Percentiles rank a stretch among this genome's conserved stretches.
Evolutionary conservation across 2,797 vertebrate species (phyloP).

Genomic region (Botia almorhae): DNA sequence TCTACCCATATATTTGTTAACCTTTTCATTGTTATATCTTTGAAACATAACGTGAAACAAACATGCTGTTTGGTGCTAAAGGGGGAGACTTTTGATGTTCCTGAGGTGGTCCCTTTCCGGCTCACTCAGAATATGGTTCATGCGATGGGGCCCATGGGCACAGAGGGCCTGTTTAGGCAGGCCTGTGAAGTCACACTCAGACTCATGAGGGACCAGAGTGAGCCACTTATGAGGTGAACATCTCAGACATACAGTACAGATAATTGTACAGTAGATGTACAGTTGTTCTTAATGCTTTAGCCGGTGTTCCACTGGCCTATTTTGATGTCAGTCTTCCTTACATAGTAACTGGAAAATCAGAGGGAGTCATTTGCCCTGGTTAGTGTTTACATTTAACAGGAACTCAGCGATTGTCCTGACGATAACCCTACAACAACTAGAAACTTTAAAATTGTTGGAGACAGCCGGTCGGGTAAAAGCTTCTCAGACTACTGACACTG

Average conservation of each 20-base stretch:
- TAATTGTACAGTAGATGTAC: not conserved
- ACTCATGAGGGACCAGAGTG: conserved; percentile 94
- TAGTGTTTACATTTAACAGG: not conserved
- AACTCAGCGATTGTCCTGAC: too few relatives aligned
- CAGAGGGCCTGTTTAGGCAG: conserved; percentile 95
- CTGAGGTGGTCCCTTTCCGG: conserved; percentile 96
- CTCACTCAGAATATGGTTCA: conserved; percentile 98
- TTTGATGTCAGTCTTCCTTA: too few relatives aligned
- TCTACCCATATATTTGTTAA: not conserved
- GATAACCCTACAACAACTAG: too few relatives aligned
- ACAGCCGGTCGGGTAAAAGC: too few relatives aligned
- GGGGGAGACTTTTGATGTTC: conserved; percentile 98
- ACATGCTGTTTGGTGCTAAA: conserved; percentile 59
- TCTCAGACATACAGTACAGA: not conserved
- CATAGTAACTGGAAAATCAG: not conserved
- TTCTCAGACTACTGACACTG: not conserved
- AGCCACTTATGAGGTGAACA: conserved; percentile 92
- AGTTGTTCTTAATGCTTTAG: not conserved
- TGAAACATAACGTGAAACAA: not conserved
- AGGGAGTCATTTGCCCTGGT: too few relatives aligned
- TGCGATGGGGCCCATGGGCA: conserved; percentile 98
- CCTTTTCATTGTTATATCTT: not conserved
- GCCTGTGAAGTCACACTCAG: conserved; percentile 96
- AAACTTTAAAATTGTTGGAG: too few relatives aligned
- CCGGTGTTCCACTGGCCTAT: too few relatives aligned